Evolutionary conservation across 2,888 invertebrate species (phyloP).

Genomic region (Petrolisthes manimaculis): DNA sequence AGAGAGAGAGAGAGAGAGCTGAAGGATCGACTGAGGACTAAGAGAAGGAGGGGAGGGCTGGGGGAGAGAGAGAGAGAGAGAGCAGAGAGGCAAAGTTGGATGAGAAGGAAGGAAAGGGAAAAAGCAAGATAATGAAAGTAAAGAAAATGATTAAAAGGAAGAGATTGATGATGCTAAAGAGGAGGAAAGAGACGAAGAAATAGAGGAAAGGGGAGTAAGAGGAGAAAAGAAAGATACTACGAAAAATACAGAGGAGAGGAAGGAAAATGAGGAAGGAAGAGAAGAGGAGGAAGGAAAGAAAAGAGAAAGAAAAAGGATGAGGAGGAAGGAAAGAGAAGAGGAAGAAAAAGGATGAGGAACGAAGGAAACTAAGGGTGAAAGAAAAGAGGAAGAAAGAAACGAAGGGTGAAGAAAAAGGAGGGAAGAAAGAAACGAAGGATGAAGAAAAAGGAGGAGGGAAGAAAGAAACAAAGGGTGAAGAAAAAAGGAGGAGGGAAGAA

Average conservation of each 20-base stretch:
- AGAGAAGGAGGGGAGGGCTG: neutral
- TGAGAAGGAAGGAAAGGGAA: neutral
- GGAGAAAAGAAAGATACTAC: neutral
- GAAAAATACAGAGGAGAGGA: neutral
- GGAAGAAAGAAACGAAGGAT: neutral
- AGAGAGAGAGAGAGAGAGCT: neutral
- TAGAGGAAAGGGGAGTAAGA: neutral
- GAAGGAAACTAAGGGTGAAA: neutral
- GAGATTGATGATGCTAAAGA: neutral
- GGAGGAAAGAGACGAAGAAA: neutral
- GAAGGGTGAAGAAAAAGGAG: neutral
- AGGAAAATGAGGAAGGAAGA: neutral
- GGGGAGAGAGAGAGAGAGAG: neutral
- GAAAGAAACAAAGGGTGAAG: no score
- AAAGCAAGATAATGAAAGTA: neutral
- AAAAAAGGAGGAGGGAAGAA: neutral
- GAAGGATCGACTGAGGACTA: constrained; percentile 9
- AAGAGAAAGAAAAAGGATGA: neutral
- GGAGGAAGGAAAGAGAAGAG: neutral
- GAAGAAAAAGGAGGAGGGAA: neutral
- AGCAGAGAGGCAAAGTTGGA: neutral
- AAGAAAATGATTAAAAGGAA: neutral
- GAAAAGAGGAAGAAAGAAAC: neutral
- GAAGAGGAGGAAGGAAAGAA: neutral
- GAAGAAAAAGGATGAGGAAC: neutral